phyloP scores from a whole-genome alignment of 2,888 invertebrate species.

The Conchocele bisecta region DNA sequence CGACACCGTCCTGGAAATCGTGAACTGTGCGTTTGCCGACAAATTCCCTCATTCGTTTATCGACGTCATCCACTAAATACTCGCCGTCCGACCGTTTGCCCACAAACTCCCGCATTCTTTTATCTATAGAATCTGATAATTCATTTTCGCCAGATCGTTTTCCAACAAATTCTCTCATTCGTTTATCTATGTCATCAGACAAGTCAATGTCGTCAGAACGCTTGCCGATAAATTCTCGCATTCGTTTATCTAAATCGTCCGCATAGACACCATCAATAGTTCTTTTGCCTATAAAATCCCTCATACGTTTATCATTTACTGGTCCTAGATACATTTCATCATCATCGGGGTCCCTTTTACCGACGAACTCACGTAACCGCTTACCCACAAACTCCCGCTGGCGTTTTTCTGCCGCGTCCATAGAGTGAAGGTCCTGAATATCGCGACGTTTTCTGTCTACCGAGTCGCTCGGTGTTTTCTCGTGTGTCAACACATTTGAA shows the following conservation, averaged over 20 bases:
- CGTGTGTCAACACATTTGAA: not conserved
- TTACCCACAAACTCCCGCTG: constrained; percentile 53
- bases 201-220: not conserved
- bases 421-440: constrained; percentile 22
- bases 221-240: constrained; percentile 52
- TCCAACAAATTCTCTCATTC: constrained; percentile 25
- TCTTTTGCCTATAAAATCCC: constrained; percentile 37
- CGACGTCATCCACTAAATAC: constrained; percentile 13
- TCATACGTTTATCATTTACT: constrained; percentile 1
- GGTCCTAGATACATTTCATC: not conserved
- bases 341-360: constrained; percentile 21
- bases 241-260: constrained; percentile 21
- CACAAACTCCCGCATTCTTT: constrained; percentile 45
- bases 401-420: constrained; percentile 36
- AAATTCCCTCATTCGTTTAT: constrained; percentile 53
- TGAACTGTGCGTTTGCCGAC: constrained; percentile 35
- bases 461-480: not conserved
- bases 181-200: constrained; percentile 23
- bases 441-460: constrained; percentile 40
- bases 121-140: constrained; percentile 42
- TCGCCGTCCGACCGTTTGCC: constrained; percentile 31
- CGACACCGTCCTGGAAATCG: too few species aligned
- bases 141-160: constrained; percentile 8
- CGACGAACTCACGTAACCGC: constrained; percentile 46
- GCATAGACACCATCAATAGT: not conserved